Base-by-base conservation (phyloP, 1,140 invertebrate genomes). In the Araneus ventricosus region DNA sequence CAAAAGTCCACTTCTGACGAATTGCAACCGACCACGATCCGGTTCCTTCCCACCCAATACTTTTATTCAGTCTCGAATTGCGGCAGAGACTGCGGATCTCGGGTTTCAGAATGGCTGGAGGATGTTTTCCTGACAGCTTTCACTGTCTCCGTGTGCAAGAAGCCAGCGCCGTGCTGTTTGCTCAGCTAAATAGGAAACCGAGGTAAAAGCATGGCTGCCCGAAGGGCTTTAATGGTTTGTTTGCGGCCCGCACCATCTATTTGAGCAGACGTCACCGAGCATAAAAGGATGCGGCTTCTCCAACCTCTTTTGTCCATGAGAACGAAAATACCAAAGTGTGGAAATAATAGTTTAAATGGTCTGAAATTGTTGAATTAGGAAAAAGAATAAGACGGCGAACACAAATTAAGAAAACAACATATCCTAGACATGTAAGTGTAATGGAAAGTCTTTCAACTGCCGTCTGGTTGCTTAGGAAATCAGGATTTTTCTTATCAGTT, bases 181-280 rank as follows among this genome's bases (percentile, higher is more conserved):
- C 39, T 82, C 39, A 52, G 45, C 80, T 82, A n/a, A 52, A 82
- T 82, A 82, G 80, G 30, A 41, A n/a, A 82, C 41, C 24, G 37
- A 41, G 22, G 70, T 75, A 30, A 75, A 75, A 75, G 59, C 22
- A 20, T 63, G 59, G 70, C 0, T 14, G 24, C 22, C 80, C 80
- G 80, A 82, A 82, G 80, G 80, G 37, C n/a, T 82, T 82, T 82
- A 82, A 82, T 41, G n/a, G 27, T 61, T 34, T 86, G 84, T 86
- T 82, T 82, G 80, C 37, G 24, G n/a, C 17, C 80, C 2, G 4
- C 14, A 41, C 80, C 24, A 3, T 27, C 27, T 82, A 41, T 86
- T 86, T 86, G 84, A 86, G n/a, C 34, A 59, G 45, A 30, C 41
- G n/a, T 86, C 84, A 86, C 27, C 1, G 1, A 22, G 22, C 24